phyloP scores from a whole-genome alignment of 2,888 invertebrate species.

The Agrochola lota region DNA sequence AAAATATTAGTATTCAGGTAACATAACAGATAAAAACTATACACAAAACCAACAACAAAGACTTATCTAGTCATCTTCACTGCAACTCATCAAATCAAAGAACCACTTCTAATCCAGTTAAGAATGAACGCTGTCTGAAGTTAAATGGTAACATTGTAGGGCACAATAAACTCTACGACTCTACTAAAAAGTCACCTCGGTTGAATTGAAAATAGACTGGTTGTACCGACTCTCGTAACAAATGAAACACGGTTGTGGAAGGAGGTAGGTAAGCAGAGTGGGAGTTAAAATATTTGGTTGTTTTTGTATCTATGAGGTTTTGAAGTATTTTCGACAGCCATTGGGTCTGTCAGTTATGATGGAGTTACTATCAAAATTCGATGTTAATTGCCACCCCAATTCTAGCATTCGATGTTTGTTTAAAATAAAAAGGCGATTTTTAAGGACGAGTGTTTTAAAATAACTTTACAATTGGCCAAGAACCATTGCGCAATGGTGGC shows the following conservation, averaged over 20 bases:
- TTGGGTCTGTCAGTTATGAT: too few relatives aligned
- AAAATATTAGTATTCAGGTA: background rate
- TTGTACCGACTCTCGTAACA: background rate
- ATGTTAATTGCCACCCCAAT: too few relatives aligned
- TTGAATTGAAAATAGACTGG: slow-evolving; percentile 15
- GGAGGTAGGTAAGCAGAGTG: background rate
- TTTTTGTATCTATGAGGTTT: too few relatives aligned
- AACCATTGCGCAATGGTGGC: too few relatives aligned
- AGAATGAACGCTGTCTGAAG: slow-evolving; percentile 19
- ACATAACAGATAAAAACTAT: background rate
- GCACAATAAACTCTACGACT: slow-evolving; percentile 37
- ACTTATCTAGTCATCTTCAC: background rate
- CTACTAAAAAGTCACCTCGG: slow-evolving; percentile 9
- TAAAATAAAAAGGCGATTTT: background rate
- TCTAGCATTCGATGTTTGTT: background rate
- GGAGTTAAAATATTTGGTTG: background rate
- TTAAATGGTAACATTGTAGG: slow-evolving; percentile 44
- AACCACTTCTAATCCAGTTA: slow-evolving; percentile 32
- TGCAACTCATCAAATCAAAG: slow-evolving; percentile 37
- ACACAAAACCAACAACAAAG: background rate
- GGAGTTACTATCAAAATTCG: background rate
- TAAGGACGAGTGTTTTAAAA: background rate
- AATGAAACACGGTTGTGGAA: background rate
- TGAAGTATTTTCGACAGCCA: background rate
- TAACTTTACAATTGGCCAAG: background rate